Percentiles rank a stretch among this genome's conserved stretches.
phyloP scores from a whole-genome alignment of 2,888 invertebrate species.

The Dione juno region DNA sequence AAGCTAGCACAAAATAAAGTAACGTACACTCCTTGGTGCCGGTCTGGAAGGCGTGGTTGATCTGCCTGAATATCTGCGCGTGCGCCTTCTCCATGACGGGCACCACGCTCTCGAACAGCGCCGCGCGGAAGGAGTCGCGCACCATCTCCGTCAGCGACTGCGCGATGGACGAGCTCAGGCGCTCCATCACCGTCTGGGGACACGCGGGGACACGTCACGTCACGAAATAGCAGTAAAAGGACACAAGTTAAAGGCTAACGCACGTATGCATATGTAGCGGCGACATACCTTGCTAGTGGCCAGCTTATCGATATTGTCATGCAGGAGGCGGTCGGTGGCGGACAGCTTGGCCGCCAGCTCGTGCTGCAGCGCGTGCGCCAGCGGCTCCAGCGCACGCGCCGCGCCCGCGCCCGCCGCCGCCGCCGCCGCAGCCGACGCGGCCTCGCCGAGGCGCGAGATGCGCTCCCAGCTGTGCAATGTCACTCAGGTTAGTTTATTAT shows the following conservation, averaged over 20 bases:
- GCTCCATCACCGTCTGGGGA: slow-evolving; percentile 88
- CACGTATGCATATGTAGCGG: neutral
- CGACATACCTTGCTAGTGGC: slow-evolving; percentile 88
- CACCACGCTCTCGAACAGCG: slow-evolving; percentile 89
- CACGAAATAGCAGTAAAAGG: too few species aligned
- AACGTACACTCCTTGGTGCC: slow-evolving; percentile 95
- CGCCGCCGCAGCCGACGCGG: slow-evolving; percentile 67
- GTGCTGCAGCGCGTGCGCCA: slow-evolving; percentile 88
- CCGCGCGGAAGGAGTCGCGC: slow-evolving; percentile 90
- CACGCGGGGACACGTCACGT: too few species aligned
- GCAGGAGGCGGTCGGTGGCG: slow-evolving; percentile 88
- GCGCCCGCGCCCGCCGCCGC: slow-evolving; percentile 80
- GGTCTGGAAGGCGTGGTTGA: slow-evolving; percentile 93
- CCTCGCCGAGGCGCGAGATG: slow-evolving; percentile 56
- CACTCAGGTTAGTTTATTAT: too few species aligned
- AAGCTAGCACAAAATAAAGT: neutral
- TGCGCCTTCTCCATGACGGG: slow-evolving; percentile 95
- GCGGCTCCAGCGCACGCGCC: slow-evolving; percentile 87
- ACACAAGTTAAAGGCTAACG: too few species aligned
- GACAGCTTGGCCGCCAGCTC: slow-evolving; percentile 89
- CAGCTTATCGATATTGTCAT: slow-evolving; percentile 91
- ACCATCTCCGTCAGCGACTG: slow-evolving; percentile 88
- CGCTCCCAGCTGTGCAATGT: slow-evolving; percentile 74
- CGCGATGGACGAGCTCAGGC: slow-evolving; percentile 87
- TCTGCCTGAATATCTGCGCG: slow-evolving; percentile 93